Evolutionary conservation across 2,113 vertebrate species (phyloP).

Genomic region (Rhinoderma darwinii): DNA sequence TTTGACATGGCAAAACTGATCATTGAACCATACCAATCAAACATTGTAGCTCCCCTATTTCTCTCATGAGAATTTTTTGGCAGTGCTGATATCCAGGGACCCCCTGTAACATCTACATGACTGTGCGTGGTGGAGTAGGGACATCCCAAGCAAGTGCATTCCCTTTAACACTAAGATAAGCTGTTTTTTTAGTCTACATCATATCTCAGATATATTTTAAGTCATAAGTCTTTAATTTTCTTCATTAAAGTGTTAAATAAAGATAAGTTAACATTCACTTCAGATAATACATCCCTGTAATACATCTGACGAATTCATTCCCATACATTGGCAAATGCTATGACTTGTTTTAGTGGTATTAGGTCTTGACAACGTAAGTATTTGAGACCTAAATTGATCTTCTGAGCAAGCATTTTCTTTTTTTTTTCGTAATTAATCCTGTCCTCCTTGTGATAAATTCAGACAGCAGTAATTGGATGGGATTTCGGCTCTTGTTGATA

Average conservation of each 20-base stretch:
- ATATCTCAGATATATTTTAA: neutral
- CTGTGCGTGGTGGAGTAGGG: no score
- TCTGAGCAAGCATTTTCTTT: slow-evolving; percentile 64
- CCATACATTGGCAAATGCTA: slow-evolving; percentile 52
- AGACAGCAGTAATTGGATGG: slow-evolving; percentile 63
- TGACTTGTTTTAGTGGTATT: slow-evolving; percentile 66
- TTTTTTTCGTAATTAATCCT: slow-evolving; percentile 69
- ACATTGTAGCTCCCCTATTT: no score
- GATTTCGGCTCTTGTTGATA: slow-evolving; percentile 59
- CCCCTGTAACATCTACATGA: no score
- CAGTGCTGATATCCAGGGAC: no score
- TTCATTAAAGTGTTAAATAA: slow-evolving; percentile 6
- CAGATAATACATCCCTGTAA: slow-evolving; percentile 44
- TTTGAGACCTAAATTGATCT: slow-evolving; percentile 64
- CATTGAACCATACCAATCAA: no score
- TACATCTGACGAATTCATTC: slow-evolving; percentile 67
- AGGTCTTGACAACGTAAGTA: slow-evolving; percentile 68
- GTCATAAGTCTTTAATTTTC: neutral
- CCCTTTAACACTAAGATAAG: no score
- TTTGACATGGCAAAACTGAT: neutral
- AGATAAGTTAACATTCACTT: slow-evolving; percentile 37
- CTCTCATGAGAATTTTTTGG: no score
- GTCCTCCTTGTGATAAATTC: slow-evolving; percentile 67
- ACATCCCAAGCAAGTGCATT: no score
- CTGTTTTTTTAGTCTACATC: no score